phyloP scores from a whole-genome alignment of 2,797 vertebrate genomes.

The Prunella strophiata region DNA sequence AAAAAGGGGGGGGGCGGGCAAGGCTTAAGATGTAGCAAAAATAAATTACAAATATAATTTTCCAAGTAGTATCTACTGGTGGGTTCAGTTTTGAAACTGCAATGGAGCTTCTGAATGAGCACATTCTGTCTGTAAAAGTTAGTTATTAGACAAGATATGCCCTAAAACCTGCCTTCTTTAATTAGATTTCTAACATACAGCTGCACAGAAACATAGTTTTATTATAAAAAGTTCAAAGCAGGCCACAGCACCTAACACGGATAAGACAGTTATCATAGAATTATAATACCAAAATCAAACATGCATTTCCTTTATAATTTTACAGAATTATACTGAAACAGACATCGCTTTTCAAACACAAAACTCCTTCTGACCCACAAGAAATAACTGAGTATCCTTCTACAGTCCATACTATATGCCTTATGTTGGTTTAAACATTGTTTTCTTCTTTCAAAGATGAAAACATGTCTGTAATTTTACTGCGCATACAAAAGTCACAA shows the following conservation, averaged over 20 bases:
- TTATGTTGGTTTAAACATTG: neutral
- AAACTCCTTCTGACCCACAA: neutral
- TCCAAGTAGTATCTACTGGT: neutral
- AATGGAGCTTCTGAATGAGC: neutral
- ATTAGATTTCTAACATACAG: neutral
- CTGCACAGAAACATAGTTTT: neutral
- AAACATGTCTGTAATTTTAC: neutral
- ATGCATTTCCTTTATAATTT: neutral
- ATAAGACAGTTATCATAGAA: neutral
- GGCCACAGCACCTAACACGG: neutral
- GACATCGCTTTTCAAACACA: neutral
- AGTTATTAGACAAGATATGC: neutral
- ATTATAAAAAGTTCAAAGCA: neutral
- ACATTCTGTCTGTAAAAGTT: neutral
- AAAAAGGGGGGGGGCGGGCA: too few relatives aligned
- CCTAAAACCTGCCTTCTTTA: neutral
- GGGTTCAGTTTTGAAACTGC: neutral
- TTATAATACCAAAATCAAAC: neutral
- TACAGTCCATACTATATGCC: neutral
- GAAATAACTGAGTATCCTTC: neutral
- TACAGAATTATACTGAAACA: neutral
- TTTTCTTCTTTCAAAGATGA: neutral
- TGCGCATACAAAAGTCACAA: neutral
- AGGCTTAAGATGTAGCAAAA: neutral
- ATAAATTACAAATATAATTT: neutral